Evolutionary conservation across 2,888 invertebrate species (phyloP).

Genomic region (Hybos culiciformis): DNA sequence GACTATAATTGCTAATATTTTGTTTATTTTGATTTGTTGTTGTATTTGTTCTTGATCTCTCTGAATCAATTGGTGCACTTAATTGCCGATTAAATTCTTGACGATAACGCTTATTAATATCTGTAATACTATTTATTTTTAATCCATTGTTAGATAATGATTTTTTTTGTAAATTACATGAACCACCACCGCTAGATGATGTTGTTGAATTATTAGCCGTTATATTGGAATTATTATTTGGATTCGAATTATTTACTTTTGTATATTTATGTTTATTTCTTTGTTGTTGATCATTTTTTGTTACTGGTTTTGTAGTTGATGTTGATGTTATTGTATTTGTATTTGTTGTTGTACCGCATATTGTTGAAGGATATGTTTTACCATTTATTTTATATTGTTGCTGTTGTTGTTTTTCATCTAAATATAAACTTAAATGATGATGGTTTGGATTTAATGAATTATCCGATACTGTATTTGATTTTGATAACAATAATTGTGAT

Average conservation of each 20-base stretch:
- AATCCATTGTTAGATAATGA: slow-evolving; percentile 32
- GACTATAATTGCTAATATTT: slow-evolving; percentile 14
- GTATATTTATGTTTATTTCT: not conserved
- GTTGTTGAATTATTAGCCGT: not conserved
- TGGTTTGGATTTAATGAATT: slow-evolving; percentile 34
- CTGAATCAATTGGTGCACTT: slow-evolving; percentile 34
- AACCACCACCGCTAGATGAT: slow-evolving; percentile 16
- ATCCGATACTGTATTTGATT: slow-evolving; percentile 34
- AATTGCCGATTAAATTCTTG: slow-evolving; percentile 36
- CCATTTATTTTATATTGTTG: slow-evolving; percentile 13
- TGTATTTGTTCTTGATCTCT: slow-evolving; percentile 22
- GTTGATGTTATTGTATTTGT: slow-evolving; percentile 7
- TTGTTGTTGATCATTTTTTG: slow-evolving; percentile 9
- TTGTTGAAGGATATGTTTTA: slow-evolving; percentile 13
- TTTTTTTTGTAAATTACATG: slow-evolving; percentile 26
- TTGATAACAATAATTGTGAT: slow-evolving; percentile 30
- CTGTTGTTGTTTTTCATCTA: slow-evolving; percentile 32
- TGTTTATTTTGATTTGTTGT: slow-evolving; percentile 18
- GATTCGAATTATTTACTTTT: not conserved
- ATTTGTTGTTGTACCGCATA: slow-evolving; percentile 14
- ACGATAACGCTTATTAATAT: slow-evolving; percentile 31
- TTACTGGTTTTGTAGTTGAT: slow-evolving; percentile 5
- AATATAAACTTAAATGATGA: slow-evolving; percentile 31
- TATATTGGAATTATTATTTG: not conserved
- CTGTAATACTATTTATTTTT: slow-evolving; percentile 32